Base-by-base conservation (phyloP, 2,888 invertebrate species). In the Cerastis leucographa region DNA sequence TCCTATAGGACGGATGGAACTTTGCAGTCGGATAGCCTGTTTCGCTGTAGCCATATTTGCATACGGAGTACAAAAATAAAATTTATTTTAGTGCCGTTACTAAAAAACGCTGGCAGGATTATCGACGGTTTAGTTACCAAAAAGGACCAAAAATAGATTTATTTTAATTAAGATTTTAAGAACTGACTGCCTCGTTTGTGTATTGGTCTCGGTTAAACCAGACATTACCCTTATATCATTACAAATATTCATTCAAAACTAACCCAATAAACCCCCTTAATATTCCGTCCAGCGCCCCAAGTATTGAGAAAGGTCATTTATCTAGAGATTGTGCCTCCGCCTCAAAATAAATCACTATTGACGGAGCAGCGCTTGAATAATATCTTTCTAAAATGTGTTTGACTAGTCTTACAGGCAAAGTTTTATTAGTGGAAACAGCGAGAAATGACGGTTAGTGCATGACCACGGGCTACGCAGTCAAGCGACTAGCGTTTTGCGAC, bases 301-400 rank as follows among this genome's bases (percentile, higher is more conserved):
- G 80, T 81, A 81, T 75, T 81, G 78, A 66, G 82, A 80, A 76
- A 85, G 87, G 85, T 86, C 78, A 85, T 88, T 81, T 84, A 81
- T 88, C 85, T 81, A 61, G 66, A 88, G 87, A 87, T 78, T 81
- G 83, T 65, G 68, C 80, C 65, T 73, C 77, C 70, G 64, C 51
- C 42, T 69, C 71, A 73, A 61, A 75, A 87, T 87, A 85, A 80
- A 88, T 87, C 87, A 87, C 73, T 71, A 88, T 88, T 80, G 87
- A 80, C 88, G 74, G 77, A 80, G 68, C 72, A 17, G n/a, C 69
- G 42, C 62, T 56, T 85, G 88, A 88, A 86, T 87, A 81, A 87
- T 85, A 86, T 86, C 88, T 68, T 66, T 79, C 70, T 81, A 80
- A 83, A 86, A 83, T 72, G 78, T 84, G 70, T 87, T 73, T 81